Base-by-base conservation (phyloP, 2,797 vertebrate species). In the Neostethus bicornis region DNA sequence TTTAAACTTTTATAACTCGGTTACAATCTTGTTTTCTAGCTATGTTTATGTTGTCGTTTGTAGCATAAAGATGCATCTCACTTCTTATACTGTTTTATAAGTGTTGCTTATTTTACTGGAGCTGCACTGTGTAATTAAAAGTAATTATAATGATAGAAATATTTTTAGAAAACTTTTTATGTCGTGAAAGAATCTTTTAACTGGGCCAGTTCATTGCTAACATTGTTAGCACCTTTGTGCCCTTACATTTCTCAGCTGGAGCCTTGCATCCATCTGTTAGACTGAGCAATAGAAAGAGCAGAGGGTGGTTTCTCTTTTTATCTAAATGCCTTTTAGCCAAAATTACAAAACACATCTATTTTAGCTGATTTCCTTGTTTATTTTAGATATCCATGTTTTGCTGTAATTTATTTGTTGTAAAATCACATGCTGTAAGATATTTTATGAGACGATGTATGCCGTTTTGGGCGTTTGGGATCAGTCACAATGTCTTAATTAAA, bases 321-420 rank as follows among this genome's bases (percentile, higher is more conserved):
- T 60, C 25, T 5, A n/a, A 66, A 56, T 26, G 51, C 51, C 48
- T 75, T n/a, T 75, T 51, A 44, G 60, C 63, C 11, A 43, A 11
- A 58, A 53, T 39, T 26, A 73, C 5, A 6, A 45, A 50, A 56
- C 26, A 54, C 38, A 23, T 80, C 78, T 56, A 57, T 75, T 19
- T 5, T 65, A 63, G 50, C n/a, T 29, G 21, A 48, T 44, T n/a
- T 38, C 16, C 9, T 10, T 7, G 16, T 38, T 17, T 42, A 54
- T 54, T 47, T 58, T 49, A 71, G 34, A 16, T n/a, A 35, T 34
- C 32, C 53, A 79, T 26, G 75, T 55, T 63, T 14, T 43, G 69
- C 55, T 80, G 61, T 89, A 87, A 90, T 87, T 91, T 88, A 89
- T 90, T 86, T 80, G 62, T 73, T 77, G 76, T 20, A 60, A 51